A percentile compares a stretch with the other conserved stretches of the same genome.
Evolutionary conservation across 2,888 invertebrate genomes (phyloP).

Genomic region (Macrophya alboannulata): DNA sequence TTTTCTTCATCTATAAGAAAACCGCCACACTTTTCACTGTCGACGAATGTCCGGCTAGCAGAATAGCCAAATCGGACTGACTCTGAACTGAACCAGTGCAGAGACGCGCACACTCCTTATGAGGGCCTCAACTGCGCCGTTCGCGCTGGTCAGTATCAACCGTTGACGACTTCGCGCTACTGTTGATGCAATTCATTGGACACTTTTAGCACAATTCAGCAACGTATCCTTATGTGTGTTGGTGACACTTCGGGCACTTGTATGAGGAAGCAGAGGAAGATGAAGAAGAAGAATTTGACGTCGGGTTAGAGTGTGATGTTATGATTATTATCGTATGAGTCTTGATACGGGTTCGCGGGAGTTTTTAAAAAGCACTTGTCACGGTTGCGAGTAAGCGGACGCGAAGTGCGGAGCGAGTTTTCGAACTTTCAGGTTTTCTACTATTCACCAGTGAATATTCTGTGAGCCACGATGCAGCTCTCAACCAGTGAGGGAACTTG

Average conservation of each 20-base stretch:
- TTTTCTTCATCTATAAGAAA: neutral
- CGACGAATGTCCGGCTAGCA: neutral
- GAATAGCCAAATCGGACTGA: constrained; percentile 1
- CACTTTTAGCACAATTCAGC: constrained; percentile 10
- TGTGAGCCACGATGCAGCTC: constrained; percentile 53
- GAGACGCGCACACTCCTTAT: constrained; percentile 17
- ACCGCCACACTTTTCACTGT: constrained; percentile 15
- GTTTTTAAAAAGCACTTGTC: constrained; percentile 30
- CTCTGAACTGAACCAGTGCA: neutral
- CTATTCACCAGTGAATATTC: constrained; percentile 55
- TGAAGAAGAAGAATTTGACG: neutral
- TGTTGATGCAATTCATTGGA: neutral
- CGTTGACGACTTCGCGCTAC: neutral
- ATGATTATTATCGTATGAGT: neutral
- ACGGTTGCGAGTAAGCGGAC: constrained; percentile 21
- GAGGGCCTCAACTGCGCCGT: constrained; percentile 9
- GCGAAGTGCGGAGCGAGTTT: constrained; percentile 38
- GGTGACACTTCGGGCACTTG: constrained; percentile 22
- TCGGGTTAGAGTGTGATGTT: neutral
- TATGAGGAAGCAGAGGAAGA: neutral
- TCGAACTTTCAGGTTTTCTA: constrained; percentile 55
- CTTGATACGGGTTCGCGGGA: neutral
- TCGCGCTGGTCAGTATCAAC: neutral
- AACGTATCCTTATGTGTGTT: constrained; percentile 6
- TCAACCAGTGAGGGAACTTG: constrained; percentile 62